A percentile compares a stretch with the other conserved stretches of the same genome.
Evolutionary conservation across 23 tunicate genomes (phyloP).

Genomic region (Oikopleura dioica): DNA sequence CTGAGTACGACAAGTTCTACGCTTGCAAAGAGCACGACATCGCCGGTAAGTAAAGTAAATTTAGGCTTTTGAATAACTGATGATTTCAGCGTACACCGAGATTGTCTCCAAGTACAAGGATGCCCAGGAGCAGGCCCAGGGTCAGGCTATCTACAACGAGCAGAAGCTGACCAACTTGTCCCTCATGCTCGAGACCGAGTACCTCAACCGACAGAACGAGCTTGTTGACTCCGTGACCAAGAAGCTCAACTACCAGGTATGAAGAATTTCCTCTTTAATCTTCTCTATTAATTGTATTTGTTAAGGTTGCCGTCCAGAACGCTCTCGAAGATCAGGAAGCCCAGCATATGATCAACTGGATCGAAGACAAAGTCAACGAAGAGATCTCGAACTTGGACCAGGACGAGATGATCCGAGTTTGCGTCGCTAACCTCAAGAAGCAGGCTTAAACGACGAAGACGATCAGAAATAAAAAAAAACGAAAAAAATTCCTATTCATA

Average conservation of each 20-base stretch:
- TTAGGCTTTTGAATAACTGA: too few relatives aligned
- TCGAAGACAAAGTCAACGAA: conserved; percentile 63
- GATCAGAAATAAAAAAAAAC: too few relatives aligned
- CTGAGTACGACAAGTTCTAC: background rate
- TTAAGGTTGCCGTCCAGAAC: conserved; percentile 50
- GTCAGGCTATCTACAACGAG: too few relatives aligned
- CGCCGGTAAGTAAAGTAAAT: background rate
- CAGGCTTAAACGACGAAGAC: too few relatives aligned
- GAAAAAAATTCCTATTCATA: too few relatives aligned
- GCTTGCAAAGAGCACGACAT: conserved; percentile 1
- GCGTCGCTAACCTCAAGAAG: too few relatives aligned
- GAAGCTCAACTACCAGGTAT: conserved; percentile 57
- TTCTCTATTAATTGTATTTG: background rate
- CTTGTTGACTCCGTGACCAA: conserved; percentile 41
- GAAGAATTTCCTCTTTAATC: background rate
- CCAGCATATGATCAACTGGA: conserved; percentile 74
- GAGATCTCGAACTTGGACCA: too few relatives aligned
- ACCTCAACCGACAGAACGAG: conserved; percentile 31
- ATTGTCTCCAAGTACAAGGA: too few relatives aligned
- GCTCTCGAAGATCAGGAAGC: conserved; percentile 39
- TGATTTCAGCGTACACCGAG: too few relatives aligned
- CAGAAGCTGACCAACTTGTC: conserved; percentile 63
- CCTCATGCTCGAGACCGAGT: conserved; percentile 78
- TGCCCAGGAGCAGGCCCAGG: too few relatives aligned
- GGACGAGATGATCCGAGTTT: too few relatives aligned